Evolutionary conservation across 2,888 invertebrate genomes (phyloP), one percentile per base, ranked within the genome.

Genomic region (Bursaphelenchus okinawaensis): DNA sequence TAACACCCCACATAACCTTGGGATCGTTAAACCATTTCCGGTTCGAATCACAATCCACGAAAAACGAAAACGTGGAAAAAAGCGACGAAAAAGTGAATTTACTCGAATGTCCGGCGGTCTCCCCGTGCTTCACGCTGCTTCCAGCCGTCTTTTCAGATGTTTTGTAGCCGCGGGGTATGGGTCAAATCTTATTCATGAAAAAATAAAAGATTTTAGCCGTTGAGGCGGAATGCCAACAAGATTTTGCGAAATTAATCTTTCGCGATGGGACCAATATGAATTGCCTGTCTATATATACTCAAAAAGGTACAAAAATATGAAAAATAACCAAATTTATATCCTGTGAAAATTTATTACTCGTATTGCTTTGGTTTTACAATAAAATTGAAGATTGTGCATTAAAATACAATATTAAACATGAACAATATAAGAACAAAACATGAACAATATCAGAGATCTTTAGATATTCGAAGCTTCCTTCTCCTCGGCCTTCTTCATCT

Each of bases 61-160:
- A 55, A 50, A 23, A 24, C 28, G 27, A 23, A 55, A 27, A 55
- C 23, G n/a, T 28, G 55, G 24, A 55, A 55, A 28, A 55, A 55
- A 9, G 24, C 28, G 20, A n/a, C 19, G 20, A 12, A 55, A 24
- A 55, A 55, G 19, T 55, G 55, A 26, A 23, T 27, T n/a, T 27
- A 20, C 22, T n/a, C 55, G 7, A 9, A 7, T n/a, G 20, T 24
- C 1, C 26, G 7, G 22, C 40, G 12, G 16, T 40, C 40, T 40
- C 40, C 40, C 2, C 40, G 6, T 16, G n/a, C 6, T 4, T n/a
- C 6, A n/a, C 40, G 40, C 40, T 40, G n/a, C n/a, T n/a, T 40
- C 40, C n/a, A 12, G 40, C 40, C 40, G 40, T 40, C 40, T 40
- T n/a, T 40, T 40, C 40, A 40, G 40, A 40, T 40, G 40, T 40